phyloP scores from a whole-genome alignment of 2,888 invertebrate genomes.

The Pyralis farinalis region DNA sequence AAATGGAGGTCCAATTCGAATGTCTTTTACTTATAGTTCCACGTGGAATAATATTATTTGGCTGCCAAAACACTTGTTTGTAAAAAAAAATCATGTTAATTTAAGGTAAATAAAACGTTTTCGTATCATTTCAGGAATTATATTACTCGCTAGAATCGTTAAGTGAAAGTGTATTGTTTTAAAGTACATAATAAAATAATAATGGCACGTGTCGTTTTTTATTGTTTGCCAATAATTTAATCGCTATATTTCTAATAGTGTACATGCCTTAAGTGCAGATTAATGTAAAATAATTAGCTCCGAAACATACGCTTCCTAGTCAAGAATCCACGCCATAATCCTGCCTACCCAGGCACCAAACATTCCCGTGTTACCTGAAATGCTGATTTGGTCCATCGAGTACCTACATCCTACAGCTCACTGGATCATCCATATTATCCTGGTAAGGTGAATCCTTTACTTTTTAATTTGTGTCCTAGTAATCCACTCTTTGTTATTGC shows the following conservation, averaged over 20 bases:
- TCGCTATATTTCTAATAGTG: constrained; percentile 20
- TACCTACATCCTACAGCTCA: constrained; percentile 75
- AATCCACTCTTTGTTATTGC: constrained; percentile 33
- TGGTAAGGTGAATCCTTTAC: constrained; percentile 77
- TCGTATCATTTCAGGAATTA: constrained; percentile 67
- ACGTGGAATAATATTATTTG: constrained; percentile 45
- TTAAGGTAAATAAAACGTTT: constrained; percentile 62
- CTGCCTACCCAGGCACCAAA: constrained; percentile 69
- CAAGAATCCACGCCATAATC: constrained; percentile 75
- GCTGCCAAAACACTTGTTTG: constrained; percentile 59
- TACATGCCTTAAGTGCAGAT: constrained; percentile 44
- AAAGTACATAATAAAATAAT: constrained; percentile 71
- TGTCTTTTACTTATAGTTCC: constrained; percentile 65
- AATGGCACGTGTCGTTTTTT: constrained; percentile 31
- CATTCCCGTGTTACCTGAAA: constrained; percentile 71
- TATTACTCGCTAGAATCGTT: constrained; percentile 76
- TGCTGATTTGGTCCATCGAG: constrained; percentile 67
- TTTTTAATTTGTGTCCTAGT: constrained; percentile 68
- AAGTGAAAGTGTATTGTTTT: constrained; percentile 75
- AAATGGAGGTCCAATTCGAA: constrained; percentile 77
- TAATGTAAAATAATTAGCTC: constrained; percentile 34
- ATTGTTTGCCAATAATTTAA: constrained; percentile 22
- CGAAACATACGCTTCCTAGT: constrained; percentile 56
- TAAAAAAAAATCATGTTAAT: constrained; percentile 71
- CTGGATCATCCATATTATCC: constrained; percentile 76